Evolutionary conservation across 2,797 vertebrate species (phyloP).

Genomic region (Todus mexicanus): DNA sequence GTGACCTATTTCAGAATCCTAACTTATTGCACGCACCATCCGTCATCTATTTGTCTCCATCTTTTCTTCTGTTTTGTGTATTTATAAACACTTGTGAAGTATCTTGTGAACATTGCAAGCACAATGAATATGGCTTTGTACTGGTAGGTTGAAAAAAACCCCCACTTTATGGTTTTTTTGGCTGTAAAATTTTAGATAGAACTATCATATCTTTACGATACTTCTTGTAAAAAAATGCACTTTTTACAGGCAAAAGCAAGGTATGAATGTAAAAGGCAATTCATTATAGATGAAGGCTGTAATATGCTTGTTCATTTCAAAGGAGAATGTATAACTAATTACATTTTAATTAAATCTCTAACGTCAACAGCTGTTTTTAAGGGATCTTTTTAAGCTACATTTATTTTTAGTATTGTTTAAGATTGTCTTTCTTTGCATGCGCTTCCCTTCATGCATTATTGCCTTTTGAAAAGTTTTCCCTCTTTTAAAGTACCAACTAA

Average conservation of each 20-base stretch:
- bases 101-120: neutral
- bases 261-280: slow-evolving; percentile 27
- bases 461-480: slow-evolving; percentile 3
- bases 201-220: neutral
- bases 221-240: slow-evolving; percentile 10
- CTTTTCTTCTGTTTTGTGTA: neutral
- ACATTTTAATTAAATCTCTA: slow-evolving; percentile 62
- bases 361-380: slow-evolving; percentile 53
- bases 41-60: neutral
- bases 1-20: neutral
- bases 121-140: neutral
- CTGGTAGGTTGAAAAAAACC: neutral
- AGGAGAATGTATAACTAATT: slow-evolving; percentile 65
- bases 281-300: slow-evolving; percentile 9
- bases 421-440: neutral
- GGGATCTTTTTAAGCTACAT: slow-evolving; percentile 55
- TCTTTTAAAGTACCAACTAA: neutral
- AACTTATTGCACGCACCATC: neutral
- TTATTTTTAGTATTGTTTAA: slow-evolving; percentile 60
- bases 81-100: neutral
- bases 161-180: slow-evolving; percentile 2
- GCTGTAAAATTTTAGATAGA: slow-evolving; percentile 27
- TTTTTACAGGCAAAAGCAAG: slow-evolving; percentile 40
- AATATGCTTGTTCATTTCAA: slow-evolving; percentile 43
- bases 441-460: slow-evolving; percentile 14